Evolutionary conservation across 2,797 vertebrate species (phyloP).

Genomic region (Luscinia megarhynchos): DNA sequence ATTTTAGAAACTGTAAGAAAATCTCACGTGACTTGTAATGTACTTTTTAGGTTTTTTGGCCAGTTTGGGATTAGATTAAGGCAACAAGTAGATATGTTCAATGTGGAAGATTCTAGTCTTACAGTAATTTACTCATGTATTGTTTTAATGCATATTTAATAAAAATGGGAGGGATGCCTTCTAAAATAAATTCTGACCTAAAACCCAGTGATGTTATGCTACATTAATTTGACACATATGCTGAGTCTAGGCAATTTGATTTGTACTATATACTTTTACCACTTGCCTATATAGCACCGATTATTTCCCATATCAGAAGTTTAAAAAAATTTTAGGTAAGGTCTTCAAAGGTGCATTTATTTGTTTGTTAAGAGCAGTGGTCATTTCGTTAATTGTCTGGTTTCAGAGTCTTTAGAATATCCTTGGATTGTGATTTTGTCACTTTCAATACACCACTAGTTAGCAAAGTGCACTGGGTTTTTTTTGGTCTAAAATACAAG

Average conservation of each 20-base stretch:
- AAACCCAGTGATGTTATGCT: neutral
- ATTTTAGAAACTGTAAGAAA: neutral
- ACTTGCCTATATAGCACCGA: rapidly evolving
- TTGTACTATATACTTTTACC: neutral
- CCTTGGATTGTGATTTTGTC: neutral
- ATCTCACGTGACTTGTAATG: neutral
- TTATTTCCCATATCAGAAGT: neutral
- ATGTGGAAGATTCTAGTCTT: neutral
- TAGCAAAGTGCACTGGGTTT: neutral
- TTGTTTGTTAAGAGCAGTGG: neutral
- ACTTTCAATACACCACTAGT: neutral
- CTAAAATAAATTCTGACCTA: neutral
- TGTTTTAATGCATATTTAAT: neutral
- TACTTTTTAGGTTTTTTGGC: neutral
- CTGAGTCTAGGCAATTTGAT: neutral
- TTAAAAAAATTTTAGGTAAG: neutral
- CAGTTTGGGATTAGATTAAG: neutral
- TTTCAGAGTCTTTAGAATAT: neutral
- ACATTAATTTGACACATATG: neutral
- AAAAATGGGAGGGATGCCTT: neutral
- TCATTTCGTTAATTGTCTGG: neutral
- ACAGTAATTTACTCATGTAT: neutral
- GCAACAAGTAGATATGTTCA: neutral
- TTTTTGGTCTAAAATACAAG: neutral
- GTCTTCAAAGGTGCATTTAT: rapidly evolving